phyloP scores from a whole-genome alignment of 2,797 vertebrate genomes.

The Eospalax fontanierii region DNA sequence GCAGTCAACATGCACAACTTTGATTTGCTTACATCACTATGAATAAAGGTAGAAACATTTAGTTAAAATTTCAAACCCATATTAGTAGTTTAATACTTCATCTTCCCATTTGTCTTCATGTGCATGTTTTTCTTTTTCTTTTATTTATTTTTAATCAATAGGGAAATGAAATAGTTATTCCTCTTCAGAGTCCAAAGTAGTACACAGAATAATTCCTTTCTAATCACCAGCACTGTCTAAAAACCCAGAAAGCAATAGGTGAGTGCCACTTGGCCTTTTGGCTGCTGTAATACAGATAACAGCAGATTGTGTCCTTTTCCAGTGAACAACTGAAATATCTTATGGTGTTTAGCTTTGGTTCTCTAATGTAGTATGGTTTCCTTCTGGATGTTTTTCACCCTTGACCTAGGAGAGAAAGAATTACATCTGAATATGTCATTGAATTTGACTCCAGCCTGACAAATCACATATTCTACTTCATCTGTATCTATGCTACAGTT shows the following conservation, averaged over 20 bases:
- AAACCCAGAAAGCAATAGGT: background rate
- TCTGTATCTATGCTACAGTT: background rate
- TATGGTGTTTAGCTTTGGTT: background rate
- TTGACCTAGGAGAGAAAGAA: background rate
- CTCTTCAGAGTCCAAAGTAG: conserved; percentile 30
- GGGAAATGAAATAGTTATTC: background rate
- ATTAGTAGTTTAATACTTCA: background rate
- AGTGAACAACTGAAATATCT: background rate
- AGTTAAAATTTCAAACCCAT: background rate
- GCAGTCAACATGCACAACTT: too few relatives aligned
- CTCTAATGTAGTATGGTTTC: background rate
- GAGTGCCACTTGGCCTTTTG: background rate
- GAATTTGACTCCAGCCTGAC: background rate
- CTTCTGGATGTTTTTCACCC: background rate
- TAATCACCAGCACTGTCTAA: background rate
- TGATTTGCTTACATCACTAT: background rate
- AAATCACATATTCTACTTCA: background rate
- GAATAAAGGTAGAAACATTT: background rate
- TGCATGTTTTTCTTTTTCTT: background rate
- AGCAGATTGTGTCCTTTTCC: background rate
- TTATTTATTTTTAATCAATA: background rate
- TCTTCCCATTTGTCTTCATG: background rate
- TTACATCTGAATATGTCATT: background rate
- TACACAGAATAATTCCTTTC: background rate
- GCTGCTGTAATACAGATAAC: background rate